phyloP scores from a whole-genome alignment of 2,113 vertebrate genomes.

The Monopterus albus region DNA sequence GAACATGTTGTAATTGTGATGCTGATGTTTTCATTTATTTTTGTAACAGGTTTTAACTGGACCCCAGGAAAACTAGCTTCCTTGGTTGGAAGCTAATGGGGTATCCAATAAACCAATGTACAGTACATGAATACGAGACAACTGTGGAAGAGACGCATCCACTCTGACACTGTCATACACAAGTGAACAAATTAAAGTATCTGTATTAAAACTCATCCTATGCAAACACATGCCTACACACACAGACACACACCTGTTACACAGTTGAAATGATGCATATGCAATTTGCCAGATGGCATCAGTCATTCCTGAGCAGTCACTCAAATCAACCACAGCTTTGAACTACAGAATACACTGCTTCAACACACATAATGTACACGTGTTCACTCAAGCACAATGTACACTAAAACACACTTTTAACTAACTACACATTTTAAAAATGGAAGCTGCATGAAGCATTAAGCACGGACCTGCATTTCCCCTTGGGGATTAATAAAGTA shows the following conservation, averaged over 20 bases:
- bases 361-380: neutral
- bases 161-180: neutral
- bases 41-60: no score
- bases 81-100: no score
- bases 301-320: conserved; percentile 18
- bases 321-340: conserved; percentile 17
- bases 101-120: no score
- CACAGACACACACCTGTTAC: conserved; percentile 16
- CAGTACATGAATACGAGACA: no score
- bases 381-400: neutral
- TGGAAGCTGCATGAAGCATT: no score
- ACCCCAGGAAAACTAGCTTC: no score
- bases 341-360: conserved; percentile 9
- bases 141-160: conserved; percentile 14
- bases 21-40: no score
- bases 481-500: no score
- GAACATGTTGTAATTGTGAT: no score
- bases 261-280: conserved; percentile 30
- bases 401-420: no score
- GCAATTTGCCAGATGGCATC: conserved; percentile 44
- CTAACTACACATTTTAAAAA: no score
- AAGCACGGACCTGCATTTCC: no score
- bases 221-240: conserved; percentile 6
- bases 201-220: neutral
- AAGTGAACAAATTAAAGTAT: neutral